Base-by-base conservation (phyloP, 2,113 vertebrate species). In the Connochaetes taurinus region DNA sequence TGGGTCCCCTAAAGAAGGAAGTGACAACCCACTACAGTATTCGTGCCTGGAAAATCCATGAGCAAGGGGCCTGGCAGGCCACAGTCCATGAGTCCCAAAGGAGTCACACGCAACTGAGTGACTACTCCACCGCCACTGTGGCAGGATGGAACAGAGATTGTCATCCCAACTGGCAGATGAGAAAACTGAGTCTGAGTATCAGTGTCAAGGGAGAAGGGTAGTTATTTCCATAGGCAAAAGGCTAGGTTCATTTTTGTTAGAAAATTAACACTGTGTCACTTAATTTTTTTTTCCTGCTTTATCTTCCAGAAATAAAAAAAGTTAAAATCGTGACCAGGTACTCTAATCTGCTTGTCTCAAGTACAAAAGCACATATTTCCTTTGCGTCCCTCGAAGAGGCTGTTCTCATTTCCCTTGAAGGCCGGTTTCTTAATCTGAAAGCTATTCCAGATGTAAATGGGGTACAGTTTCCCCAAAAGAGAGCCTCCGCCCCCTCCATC, bases 391-490 rank as follows among this genome's bases (percentile, higher is more conserved):
- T 92, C 76, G 40, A 36, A 96, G n/a, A 86, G 6, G 23, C 53
- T 86, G 17, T 85, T 84, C 50, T 67, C 25, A 19, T 45, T 87
- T 92, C 85, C 21, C 53, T 87, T 90, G 53, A 83, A 96, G 58
- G 31, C 64, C 36, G 55, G 45, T 43, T 86, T 93, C 95, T 58
- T 80, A 47, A 81, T 81, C 53, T 27, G 40, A 87, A 95, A 64
- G 47, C 52, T 67, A 43, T 81, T 97, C 84, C 94, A 87, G 84
- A 67, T 62, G 36, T 47, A 91, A 97, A 91, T 57, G 88, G 92
- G 84, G 85, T 88, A 67, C 36, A n/a, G 45, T 64, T 62, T 93
- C 96, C 93, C 96, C 83, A 55, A 91, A 97, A 87, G 86, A 57
- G 62, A 84, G 40, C 14, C 6, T 40, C 67, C 14, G 81, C 64